A percentile compares a stretch with the other conserved stretches of the same genome.
phyloP scores from a whole-genome alignment of 1,140 invertebrate species.

The Glossosoma conforme region DNA sequence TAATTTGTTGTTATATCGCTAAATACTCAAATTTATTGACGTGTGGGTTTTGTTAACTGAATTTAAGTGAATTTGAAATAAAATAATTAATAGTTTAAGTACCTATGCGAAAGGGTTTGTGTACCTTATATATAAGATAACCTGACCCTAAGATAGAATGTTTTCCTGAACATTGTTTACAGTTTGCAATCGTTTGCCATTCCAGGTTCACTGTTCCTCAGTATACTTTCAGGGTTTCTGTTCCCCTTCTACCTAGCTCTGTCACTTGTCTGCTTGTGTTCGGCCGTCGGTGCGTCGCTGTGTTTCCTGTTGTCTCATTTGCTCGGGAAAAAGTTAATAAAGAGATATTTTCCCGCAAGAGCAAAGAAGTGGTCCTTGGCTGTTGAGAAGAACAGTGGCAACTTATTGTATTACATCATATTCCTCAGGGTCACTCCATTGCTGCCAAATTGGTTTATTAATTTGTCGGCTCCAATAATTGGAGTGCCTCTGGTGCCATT shows the following conservation, averaged over 20 bases:
- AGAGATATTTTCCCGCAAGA: conserved; percentile 84
- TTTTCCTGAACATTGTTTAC: conserved; percentile 40
- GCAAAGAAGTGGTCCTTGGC: conserved; percentile 80
- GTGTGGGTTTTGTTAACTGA: too few relatives aligned
- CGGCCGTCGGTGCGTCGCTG: conserved; percentile 89
- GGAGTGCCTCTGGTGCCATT: conserved; percentile 92
- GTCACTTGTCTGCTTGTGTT: conserved; percentile 90
- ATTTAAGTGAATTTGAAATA: too few relatives aligned
- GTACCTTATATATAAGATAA: too few relatives aligned
- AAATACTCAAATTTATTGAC: too few relatives aligned
- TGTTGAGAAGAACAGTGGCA: conserved; percentile 79
- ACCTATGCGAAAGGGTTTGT: too few relatives aligned
- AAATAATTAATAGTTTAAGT: too few relatives aligned
- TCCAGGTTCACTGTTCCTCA: conserved; percentile 96
- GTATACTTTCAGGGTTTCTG: conserved; percentile 95
- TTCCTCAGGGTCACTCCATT: conserved; percentile 97
- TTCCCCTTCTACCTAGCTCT: conserved; percentile 91
- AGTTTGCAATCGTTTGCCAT: conserved; percentile 99
- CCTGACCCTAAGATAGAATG: too few relatives aligned
- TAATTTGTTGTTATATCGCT: too few relatives aligned
- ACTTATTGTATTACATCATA: conserved; percentile 94
- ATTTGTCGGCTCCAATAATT: conserved; percentile 93
- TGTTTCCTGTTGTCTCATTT: conserved; percentile 93
- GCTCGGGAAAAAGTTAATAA: conserved; percentile 78
- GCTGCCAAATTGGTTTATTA: conserved; percentile 99